Evolutionary conservation across 2,888 invertebrate genomes (phyloP).

Genomic region (Megalurothrips usitatus): DNA sequence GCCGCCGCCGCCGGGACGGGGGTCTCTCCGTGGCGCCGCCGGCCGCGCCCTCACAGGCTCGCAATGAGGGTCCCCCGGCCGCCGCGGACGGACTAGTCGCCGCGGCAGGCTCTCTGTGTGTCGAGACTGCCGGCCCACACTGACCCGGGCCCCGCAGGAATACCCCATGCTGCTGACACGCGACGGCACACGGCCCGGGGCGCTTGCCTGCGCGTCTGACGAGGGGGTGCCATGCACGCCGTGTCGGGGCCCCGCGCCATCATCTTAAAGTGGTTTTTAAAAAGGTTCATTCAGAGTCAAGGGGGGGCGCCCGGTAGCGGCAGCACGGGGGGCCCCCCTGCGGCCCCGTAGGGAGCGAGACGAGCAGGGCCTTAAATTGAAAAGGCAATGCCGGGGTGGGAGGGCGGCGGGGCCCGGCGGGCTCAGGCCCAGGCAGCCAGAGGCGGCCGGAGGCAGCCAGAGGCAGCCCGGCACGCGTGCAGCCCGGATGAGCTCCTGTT

Average conservation of each 20-base stretch:
- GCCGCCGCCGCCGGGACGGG: too few species aligned
- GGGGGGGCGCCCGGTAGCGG: neutral
- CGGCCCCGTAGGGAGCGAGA: too few species aligned
- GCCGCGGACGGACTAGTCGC: too few species aligned
- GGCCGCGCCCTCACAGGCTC: too few species aligned
- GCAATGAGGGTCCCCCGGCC: too few species aligned
- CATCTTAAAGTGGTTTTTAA: slow-evolving; percentile 12
- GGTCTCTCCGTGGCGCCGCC: too few species aligned
- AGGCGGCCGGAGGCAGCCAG: neutral
- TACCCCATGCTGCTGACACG: too few species aligned
- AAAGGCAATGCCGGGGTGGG: slow-evolving; percentile 1
- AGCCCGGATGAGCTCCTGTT: neutral
- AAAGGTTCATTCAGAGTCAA: slow-evolving; percentile 16
- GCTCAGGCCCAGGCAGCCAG: neutral
- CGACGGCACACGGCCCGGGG: too few species aligned
- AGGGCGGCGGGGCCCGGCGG: neutral
- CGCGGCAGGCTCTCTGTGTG: too few species aligned
- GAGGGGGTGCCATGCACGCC: neutral
- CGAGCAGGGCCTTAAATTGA: neutral
- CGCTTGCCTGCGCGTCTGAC: neutral
- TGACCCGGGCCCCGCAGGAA: too few species aligned
- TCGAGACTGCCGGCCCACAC: too few species aligned
- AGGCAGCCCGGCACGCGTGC: neutral
- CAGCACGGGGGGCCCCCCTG: too few species aligned
- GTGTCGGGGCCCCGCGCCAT: neutral